Conservation (phyloP, 2,113 vertebrate genomes). For the Periophthalmodon schlosseri region DNA sequence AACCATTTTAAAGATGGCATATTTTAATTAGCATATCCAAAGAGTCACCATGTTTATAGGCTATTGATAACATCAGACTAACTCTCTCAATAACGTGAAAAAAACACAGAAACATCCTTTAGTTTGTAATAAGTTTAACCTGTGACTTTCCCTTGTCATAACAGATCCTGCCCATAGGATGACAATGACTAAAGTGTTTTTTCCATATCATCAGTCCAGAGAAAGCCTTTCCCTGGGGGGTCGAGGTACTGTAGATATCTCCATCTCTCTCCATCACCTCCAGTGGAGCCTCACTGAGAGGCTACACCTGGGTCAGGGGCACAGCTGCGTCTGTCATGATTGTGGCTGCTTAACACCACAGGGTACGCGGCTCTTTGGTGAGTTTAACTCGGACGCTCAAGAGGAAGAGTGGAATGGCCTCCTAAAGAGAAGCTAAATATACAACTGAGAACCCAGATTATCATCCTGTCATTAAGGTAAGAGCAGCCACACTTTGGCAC, state of each 20-base stretch:
- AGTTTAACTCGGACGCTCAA: constrained; percentile 48
- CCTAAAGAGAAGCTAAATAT: constrained; percentile 46
- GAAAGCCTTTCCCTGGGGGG: constrained; percentile 26
- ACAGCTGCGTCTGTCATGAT: constrained; percentile 48
- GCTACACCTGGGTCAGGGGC: constrained; percentile 55
- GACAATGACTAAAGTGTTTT: constrained; percentile 30
- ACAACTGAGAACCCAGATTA: constrained; percentile 42
- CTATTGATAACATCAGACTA: not conserved
- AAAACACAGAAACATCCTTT: constrained; percentile 11
- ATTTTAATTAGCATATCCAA: constrained; percentile 3
- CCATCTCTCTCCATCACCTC: constrained; percentile 53
- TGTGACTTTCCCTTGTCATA: constrained; percentile 20
- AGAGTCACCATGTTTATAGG: not conserved
- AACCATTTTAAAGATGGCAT: not conserved
- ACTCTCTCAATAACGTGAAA: constrained; percentile 2
- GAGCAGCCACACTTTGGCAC: constrained; percentile 19
- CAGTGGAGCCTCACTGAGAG: constrained; percentile 17
- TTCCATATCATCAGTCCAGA: constrained; percentile 46
- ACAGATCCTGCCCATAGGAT: constrained; percentile 27
- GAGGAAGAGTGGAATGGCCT: constrained; percentile 32
- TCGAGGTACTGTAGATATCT: constrained; percentile 33
- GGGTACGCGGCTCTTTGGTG: constrained; percentile 36
- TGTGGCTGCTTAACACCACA: constrained; percentile 48
- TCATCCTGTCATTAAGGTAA: constrained; percentile 32
- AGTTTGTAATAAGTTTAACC: not conserved